phyloP scores from a whole-genome alignment of 2,797 vertebrate genomes.

The Ctenosaura bakeri region DNA sequence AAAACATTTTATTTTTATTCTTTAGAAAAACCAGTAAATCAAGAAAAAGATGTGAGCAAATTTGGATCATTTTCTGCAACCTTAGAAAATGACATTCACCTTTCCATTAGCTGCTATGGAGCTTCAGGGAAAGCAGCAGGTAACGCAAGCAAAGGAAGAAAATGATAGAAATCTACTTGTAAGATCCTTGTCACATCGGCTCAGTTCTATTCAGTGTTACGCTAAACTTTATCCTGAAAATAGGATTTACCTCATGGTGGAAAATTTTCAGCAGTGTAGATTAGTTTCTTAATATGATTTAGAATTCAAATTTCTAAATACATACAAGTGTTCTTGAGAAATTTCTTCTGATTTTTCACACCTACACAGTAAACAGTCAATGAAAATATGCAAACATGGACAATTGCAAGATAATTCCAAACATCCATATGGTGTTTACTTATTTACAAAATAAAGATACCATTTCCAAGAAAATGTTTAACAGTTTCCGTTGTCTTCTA shows the following conservation, averaged over 20 bases:
- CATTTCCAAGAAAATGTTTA: background rate
- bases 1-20: constrained; percentile 28
- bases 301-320: constrained; percentile 54
- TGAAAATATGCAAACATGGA: background rate
- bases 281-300: constrained; percentile 60
- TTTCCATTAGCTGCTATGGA: constrained; percentile 89
- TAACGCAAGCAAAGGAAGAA: constrained; percentile 69
- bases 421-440: background rate
- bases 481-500: background rate
- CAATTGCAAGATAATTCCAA: background rate
- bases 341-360: background rate
- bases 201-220: constrained; percentile 52
- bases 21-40: constrained; percentile 66
- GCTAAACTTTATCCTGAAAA: constrained; percentile 53
- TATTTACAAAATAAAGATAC: no score
- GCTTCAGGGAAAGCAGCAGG: constrained; percentile 79
- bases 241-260: constrained; percentile 51
- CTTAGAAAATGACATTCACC: constrained; percentile 88
- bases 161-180: constrained; percentile 24
- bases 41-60: constrained; percentile 76
- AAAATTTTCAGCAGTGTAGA: constrained; percentile 53
- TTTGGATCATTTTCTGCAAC: constrained; percentile 89
- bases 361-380: background rate
- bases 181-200: background rate
- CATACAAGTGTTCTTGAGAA: constrained; percentile 35